phyloP scores from a whole-genome alignment of 2,113 vertebrate genomes.

The Odontophorus gujanensis region DNA sequence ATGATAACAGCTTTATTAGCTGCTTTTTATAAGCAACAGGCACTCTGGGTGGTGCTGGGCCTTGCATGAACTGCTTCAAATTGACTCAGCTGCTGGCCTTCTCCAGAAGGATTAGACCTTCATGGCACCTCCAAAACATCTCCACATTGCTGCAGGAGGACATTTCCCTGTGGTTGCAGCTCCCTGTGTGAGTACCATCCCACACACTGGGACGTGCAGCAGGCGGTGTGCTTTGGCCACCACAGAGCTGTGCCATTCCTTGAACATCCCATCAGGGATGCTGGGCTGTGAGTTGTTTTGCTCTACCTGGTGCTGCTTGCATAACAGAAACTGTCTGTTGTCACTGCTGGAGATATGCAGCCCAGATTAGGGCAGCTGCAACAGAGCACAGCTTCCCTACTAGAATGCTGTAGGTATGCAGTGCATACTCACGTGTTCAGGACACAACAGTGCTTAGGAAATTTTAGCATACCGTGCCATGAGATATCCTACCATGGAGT shows the following conservation, averaged over 20 bases:
- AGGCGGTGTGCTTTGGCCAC: not conserved
- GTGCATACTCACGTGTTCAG: not conserved
- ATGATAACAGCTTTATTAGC: constrained; percentile 44
- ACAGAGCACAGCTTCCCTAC: not conserved
- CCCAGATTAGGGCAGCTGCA: not conserved
- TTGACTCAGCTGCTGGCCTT: not conserved
- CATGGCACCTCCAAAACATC: accelerated
- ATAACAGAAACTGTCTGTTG: constrained; percentile 18
- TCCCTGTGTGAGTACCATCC: accelerated
- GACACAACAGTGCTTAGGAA: accelerated
- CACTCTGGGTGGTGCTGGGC: not conserved
- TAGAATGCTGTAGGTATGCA: not conserved
- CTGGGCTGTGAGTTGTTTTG: not conserved
- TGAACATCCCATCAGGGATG: constrained; percentile 9
- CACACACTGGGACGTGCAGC: not conserved
- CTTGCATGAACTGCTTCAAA: not conserved
- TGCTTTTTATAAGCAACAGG: constrained; percentile 20
- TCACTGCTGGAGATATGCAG: not conserved
- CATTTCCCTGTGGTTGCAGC: not conserved
- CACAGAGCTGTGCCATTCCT: not conserved
- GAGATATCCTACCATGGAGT: not conserved
- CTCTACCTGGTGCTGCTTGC: not conserved
- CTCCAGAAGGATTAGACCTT: not conserved
- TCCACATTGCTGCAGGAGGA: accelerated
- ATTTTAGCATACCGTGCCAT: accelerated